phyloP scores from a whole-genome alignment of 2,888 invertebrate genomes.

The Endomychus coccineus region DNA sequence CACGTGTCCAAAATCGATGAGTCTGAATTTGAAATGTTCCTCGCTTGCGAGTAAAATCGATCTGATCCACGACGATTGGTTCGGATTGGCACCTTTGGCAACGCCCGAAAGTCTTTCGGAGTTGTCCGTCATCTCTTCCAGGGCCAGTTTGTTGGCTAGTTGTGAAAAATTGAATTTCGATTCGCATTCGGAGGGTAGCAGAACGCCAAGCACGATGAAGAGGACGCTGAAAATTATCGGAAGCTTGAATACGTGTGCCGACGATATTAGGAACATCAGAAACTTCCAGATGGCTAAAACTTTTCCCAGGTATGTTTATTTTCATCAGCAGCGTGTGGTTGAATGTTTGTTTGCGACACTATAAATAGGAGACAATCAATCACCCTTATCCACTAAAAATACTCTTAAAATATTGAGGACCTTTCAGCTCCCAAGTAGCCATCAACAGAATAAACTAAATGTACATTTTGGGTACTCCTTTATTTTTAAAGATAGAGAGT shows the following conservation, averaged over 20 bases:
- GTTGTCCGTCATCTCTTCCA: slow-evolving; percentile 68
- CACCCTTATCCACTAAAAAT: too few species aligned
- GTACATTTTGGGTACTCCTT: too few species aligned
- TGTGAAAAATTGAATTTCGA: slow-evolving; percentile 8
- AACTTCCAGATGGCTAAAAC: slow-evolving; percentile 45
- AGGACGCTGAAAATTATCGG: slow-evolving; percentile 59
- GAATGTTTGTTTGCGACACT: neutral
- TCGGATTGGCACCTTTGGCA: slow-evolving; percentile 68
- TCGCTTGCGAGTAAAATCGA: slow-evolving; percentile 39
- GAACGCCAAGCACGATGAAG: slow-evolving; percentile 54
- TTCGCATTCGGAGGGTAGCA: slow-evolving; percentile 22
- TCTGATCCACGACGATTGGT: slow-evolving; percentile 57
- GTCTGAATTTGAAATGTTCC: slow-evolving; percentile 27
- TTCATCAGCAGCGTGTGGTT: neutral
- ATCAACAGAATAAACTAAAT: too few species aligned
- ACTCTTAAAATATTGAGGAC: too few species aligned
- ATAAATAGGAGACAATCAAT: too few species aligned
- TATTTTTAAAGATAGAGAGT: too few species aligned
- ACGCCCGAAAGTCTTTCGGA: slow-evolving; percentile 78
- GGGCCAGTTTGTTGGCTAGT: slow-evolving; percentile 52
- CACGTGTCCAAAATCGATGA: slow-evolving; percentile 22
- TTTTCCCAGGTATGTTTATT: slow-evolving; percentile 29
- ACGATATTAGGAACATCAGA: slow-evolving; percentile 53
- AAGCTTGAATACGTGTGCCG: slow-evolving; percentile 58
- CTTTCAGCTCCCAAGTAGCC: too few species aligned